phyloP scores from a whole-genome alignment of 1,140 invertebrate genomes.

The Tetragnatha versicolor region DNA sequence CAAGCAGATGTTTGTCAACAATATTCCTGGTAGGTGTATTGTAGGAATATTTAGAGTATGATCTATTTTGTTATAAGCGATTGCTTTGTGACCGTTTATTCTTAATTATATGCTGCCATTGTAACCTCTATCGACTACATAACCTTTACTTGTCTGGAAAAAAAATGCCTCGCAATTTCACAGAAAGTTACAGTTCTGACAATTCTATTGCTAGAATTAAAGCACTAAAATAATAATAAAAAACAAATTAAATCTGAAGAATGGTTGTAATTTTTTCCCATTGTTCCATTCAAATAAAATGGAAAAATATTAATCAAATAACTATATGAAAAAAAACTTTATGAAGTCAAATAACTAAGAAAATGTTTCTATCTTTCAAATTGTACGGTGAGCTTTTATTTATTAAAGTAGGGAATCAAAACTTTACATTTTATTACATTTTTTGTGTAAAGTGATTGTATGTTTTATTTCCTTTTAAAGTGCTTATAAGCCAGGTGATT shows the following conservation, averaged over 20 bases:
- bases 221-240: not conserved
- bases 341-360: not conserved
- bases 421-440: no score
- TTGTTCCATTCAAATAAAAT: no score
- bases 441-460: not conserved
- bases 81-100: not conserved
- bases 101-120: not conserved
- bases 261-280: no score
- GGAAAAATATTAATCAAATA: not conserved
- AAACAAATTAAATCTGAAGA: no score
- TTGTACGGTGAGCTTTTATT: no score
- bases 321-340: not conserved
- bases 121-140: not conserved
- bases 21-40: conserved; percentile 62
- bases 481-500: conserved; percentile 81
- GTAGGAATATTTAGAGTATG: conserved; percentile 5
- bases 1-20: conserved; percentile 63
- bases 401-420: no score
- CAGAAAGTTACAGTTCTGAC: not conserved
- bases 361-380: not conserved
- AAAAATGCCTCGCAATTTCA: not conserved
- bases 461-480: conserved; percentile 61
- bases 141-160: not conserved
- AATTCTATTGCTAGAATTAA: not conserved
- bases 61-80: not conserved